Conservation (phyloP, 1,140 invertebrate species). For the Drosophila sturtevanti region DNA sequence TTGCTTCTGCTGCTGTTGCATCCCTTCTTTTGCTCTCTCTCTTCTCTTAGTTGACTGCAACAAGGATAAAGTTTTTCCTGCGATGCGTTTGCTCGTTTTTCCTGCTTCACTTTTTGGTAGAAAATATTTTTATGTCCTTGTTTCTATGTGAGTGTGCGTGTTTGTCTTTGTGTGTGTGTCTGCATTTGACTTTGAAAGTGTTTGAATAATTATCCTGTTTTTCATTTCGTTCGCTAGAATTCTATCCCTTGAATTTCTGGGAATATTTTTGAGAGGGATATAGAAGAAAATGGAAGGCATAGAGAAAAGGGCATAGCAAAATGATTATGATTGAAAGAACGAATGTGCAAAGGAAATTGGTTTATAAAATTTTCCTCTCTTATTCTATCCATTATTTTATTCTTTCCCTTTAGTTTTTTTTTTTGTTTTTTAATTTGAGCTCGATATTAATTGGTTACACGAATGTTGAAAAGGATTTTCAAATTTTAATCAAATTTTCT, state of each 20-base stretch:
- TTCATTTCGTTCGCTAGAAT: conserved; percentile 16
- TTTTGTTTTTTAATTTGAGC: too few species aligned
- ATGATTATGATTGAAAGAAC: background rate
- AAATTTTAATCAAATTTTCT: too few species aligned
- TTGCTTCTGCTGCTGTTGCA: conserved; percentile 15
- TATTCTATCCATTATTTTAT: background rate
- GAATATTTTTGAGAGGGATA: background rate
- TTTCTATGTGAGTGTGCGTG: background rate
- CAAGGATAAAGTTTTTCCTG: conserved; percentile 41
- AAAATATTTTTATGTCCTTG: conserved; percentile 22
- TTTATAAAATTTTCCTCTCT: conserved; percentile 49
- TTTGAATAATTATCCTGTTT: conserved; percentile 78
- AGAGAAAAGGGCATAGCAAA: too few species aligned
- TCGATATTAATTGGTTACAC: too few species aligned
- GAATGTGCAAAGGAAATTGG: conserved; percentile 18
- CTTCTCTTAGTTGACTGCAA: conserved; percentile 34
- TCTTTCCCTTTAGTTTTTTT: too few species aligned
- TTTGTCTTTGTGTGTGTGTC: conserved; percentile 7
- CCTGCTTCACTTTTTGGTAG: conserved; percentile 10
- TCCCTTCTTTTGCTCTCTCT: conserved; percentile 22
- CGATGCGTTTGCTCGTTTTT: conserved; percentile 25
- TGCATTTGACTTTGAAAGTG: conserved; percentile 72
- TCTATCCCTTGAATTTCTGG: background rate
- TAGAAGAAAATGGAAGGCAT: too few species aligned
- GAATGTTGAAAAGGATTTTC: too few species aligned